A percentile compares a stretch with the other conserved stretches of the same genome.
phyloP scores from a whole-genome alignment of 1,140 invertebrate species.

The Bombus waltoni region DNA sequence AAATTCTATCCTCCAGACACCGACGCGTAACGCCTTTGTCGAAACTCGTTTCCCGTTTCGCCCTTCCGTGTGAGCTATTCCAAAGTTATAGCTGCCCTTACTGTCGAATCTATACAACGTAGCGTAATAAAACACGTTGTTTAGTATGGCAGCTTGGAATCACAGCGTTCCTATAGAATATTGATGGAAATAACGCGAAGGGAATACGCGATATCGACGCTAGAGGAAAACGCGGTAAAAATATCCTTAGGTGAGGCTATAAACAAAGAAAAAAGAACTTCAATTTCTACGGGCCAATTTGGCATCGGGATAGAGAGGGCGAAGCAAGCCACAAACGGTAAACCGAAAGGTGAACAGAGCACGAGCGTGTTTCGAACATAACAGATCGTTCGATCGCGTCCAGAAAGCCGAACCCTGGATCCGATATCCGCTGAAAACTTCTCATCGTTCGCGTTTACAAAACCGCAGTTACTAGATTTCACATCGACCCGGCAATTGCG shows the following conservation, averaged over 20 bases:
- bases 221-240: too few relatives aligned
- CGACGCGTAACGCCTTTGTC: neutral
- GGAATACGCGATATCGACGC: neutral
- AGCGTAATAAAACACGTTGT: neutral
- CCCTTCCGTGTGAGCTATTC: neutral
- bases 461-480: slow-evolving; percentile 24
- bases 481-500: neutral
- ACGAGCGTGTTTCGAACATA: slow-evolving; percentile 25
- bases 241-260: neutral
- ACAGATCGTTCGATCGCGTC: neutral
- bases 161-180: neutral
- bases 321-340: slow-evolving; percentile 2
- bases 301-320: neutral
- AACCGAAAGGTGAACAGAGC: slow-evolving; percentile 26
- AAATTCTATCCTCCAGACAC: slow-evolving; percentile 14
- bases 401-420: neutral
- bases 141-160: neutral
- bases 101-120: neutral
- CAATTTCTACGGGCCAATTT: slow-evolving; percentile 21
- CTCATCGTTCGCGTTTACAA: neutral
- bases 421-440: slow-evolving; percentile 15
- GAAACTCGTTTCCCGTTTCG: neutral
- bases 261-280: neutral
- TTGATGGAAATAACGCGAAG: neutral
- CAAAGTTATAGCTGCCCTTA: neutral